phyloP scores from a whole-genome alignment of 2,888 invertebrate genomes.

The Tetranychus truncatus region DNA sequence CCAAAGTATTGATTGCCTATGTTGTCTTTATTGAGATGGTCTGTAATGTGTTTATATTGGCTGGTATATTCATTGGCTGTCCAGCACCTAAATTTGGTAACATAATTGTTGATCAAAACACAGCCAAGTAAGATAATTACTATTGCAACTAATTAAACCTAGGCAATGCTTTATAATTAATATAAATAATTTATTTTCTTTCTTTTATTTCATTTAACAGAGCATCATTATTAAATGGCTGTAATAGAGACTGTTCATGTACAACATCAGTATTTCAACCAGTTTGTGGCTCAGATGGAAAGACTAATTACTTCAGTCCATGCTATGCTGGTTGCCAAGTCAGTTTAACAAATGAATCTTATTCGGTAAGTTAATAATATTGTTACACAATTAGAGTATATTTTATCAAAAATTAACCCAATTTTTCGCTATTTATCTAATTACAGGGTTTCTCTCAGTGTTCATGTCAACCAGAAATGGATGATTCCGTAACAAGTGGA shows the following conservation, averaged over 20 bases:
- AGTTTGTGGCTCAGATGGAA: conserved; percentile 24
- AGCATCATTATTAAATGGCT: conserved; percentile 19
- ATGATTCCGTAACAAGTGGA: conserved; percentile 31
- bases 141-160: not conserved
- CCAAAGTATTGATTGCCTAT: conserved; percentile 30
- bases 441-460: conserved; percentile 24
- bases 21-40: conserved; percentile 30
- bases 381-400: not conserved
- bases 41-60: conserved; percentile 23
- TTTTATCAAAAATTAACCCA: not conserved
- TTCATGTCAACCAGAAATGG: conserved; percentile 4
- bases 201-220: conserved; percentile 2
- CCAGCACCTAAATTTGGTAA: conserved; percentile 26
- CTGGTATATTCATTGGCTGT: conserved; percentile 26
- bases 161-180: not conserved
- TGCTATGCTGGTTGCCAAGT: conserved; percentile 48
- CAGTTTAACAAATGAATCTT: not conserved
- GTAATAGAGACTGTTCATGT: conserved; percentile 25
- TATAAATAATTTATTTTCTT: conserved; percentile 15
- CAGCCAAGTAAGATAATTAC: not conserved
- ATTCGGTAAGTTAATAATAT: not conserved
- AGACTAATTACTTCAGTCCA: conserved; percentile 46
- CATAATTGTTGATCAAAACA: not conserved
- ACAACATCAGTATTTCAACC: conserved; percentile 26
- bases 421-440: not conserved